Evolutionary conservation across 1,140 invertebrate genomes (phyloP).

Genomic region (Heliconius himera): DNA sequence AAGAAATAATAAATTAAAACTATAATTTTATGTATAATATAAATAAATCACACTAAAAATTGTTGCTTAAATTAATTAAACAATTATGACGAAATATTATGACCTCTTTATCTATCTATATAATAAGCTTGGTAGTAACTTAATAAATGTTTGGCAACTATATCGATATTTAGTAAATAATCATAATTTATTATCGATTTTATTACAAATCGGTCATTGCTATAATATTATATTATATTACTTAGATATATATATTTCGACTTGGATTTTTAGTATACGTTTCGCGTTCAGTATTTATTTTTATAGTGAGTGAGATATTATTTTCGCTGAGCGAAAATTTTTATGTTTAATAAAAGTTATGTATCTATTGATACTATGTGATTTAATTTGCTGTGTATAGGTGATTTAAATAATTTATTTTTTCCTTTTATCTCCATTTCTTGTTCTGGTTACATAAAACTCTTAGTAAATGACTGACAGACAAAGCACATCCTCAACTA

Average conservation of each 20-base stretch:
- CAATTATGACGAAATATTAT: slow-evolving; percentile 13
- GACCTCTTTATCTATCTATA: background rate
- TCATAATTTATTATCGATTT: slow-evolving; percentile 1
- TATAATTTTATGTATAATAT: background rate
- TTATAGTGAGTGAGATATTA: slow-evolving; percentile 63
- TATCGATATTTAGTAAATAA: background rate
- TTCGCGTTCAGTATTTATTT: slow-evolving; percentile 65
- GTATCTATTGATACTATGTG: slow-evolving; percentile 74
- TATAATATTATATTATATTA: background rate
- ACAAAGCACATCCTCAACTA: too few species aligned
- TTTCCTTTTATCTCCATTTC: background rate
- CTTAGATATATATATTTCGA: slow-evolving; percentile 43
- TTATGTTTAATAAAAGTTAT: slow-evolving; percentile 17
- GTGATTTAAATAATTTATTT: slow-evolving; percentile 1
- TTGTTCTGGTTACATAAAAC: too few species aligned
- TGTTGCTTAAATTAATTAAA: slow-evolving; percentile 12
- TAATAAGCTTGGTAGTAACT: slow-evolving; percentile 30
- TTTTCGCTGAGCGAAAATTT: slow-evolving; percentile 68
- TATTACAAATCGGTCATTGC: background rate
- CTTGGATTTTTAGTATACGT: slow-evolving; percentile 48
- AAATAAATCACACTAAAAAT: background rate
- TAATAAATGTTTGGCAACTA: slow-evolving; percentile 6
- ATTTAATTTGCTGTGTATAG: slow-evolving; percentile 73
- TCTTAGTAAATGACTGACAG: too few species aligned
- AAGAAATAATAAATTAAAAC: background rate